Conservation (phyloP, 1,140 invertebrate genomes). For the Nylanderia fulva region DNA sequence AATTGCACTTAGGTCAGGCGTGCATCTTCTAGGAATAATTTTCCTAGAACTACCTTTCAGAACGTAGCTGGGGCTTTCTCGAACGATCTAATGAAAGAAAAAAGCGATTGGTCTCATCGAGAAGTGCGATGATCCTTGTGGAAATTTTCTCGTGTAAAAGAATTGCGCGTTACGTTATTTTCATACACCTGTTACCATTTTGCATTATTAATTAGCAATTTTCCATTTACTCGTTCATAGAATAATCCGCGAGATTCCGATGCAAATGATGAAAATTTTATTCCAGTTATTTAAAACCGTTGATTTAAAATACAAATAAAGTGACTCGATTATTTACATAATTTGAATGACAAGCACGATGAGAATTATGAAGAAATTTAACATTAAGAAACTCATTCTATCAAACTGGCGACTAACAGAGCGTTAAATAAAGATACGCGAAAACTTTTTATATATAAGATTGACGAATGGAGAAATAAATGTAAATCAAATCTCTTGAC, state of each 20-base stretch:
- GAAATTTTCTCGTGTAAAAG: neutral
- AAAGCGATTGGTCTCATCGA: constrained; percentile 12
- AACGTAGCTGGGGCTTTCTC: constrained; percentile 2
- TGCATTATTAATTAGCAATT: constrained; percentile 3
- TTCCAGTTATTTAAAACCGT: too few relatives aligned
- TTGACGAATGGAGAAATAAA: too few relatives aligned
- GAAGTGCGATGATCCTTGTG: constrained; percentile 48
- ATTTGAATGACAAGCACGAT: neutral
- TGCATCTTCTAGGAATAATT: constrained; percentile 42
- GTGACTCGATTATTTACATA: neutral
- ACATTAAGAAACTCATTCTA: neutral
- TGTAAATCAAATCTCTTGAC: neutral
- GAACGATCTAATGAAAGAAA: constrained; percentile 35
- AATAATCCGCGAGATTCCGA: constrained; percentile 19
- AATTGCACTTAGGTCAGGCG: constrained; percentile 40
- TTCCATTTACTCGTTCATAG: neutral
- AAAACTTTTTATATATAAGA: neutral
- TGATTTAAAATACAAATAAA: constrained; percentile 15
- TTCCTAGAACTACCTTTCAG: neutral
- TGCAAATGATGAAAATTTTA: neutral
- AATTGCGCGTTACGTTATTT: neutral
- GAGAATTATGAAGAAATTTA: neutral
- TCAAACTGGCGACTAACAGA: neutral
- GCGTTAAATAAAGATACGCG: neutral
- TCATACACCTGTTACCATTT: neutral